Evolutionary conservation across 92 coral and sea anemone species (phyloP).

Genomic region (Isaurus tuberculatus): DNA sequence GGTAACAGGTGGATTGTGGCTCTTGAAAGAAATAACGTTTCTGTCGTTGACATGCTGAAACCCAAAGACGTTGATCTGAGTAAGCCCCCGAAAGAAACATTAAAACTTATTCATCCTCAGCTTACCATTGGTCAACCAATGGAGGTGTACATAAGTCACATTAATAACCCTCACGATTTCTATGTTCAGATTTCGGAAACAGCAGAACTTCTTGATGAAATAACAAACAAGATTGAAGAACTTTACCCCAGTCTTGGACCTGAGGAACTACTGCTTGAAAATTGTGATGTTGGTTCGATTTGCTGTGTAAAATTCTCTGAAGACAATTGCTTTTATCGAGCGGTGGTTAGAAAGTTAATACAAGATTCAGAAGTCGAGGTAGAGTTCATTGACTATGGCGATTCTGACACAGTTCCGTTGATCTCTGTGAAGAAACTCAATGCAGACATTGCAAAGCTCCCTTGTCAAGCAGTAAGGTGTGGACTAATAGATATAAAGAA

Average conservation of each 20-base stretch:
- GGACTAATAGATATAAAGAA: conserved; percentile 66
- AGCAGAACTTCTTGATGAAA: conserved; percentile 11
- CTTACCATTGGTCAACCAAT: conserved; percentile 56
- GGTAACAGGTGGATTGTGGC: conserved; percentile 38
- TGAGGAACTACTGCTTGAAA: conserved; percentile 8
- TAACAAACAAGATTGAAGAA: conserved; percentile 50
- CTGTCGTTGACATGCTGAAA: conserved; percentile 60
- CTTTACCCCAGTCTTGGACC: conserved; percentile 53
- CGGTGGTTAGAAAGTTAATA: conserved; percentile 59
- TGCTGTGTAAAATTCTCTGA: conserved; percentile 82
- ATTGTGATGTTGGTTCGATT: conserved; percentile 63
- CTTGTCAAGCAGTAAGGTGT: conserved; percentile 81
- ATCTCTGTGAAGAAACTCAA: conserved; percentile 45
- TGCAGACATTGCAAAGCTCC: conserved; percentile 62
- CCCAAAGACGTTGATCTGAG: conserved; percentile 1
- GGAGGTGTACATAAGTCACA: conserved; percentile 70
- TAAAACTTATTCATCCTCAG: conserved; percentile 1
- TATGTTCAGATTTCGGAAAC: conserved; percentile 64
- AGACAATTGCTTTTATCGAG: conserved; percentile 87
- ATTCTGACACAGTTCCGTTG: conserved; percentile 68
- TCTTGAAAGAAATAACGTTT: conserved; percentile 45
- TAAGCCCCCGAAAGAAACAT: not conserved
- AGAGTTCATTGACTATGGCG: conserved; percentile 88
- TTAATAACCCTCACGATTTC: conserved; percentile 61
- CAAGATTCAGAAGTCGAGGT: conserved; percentile 76